These are phyloP conservation scores for Apostichopus parvimensis DNA, from an alignment of 35 echinoderm and acorn worm species.

Conservation along the genomic window DNA sequence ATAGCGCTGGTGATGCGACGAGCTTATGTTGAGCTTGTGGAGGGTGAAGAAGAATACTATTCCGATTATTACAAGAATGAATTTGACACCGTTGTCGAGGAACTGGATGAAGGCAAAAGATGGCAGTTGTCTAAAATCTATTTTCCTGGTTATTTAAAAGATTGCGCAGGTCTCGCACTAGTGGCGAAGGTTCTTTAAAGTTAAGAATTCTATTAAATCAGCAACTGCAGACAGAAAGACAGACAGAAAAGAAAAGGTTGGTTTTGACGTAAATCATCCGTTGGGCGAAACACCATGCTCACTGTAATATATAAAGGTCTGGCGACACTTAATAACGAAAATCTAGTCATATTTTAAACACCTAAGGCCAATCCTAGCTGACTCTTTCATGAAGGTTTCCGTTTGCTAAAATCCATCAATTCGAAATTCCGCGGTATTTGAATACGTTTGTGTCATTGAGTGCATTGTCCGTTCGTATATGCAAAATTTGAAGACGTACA, in stretches of 20 bases:
- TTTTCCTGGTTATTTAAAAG: background rate
- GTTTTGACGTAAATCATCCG: background rate
- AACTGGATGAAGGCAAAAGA: background rate
- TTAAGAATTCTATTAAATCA: background rate
- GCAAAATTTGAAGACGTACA: too few species aligned
- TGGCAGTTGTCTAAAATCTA: conserved; percentile 7
- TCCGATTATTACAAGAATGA: background rate
- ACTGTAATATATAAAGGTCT: too few species aligned
- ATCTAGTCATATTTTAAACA: too few species aligned
- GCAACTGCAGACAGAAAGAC: background rate
- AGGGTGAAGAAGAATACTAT: conserved; percentile 7
- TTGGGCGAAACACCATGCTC: background rate
- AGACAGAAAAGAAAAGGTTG: background rate
- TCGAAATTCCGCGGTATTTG: too few species aligned
- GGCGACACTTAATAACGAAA: too few species aligned
- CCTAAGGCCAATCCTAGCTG: too few species aligned
- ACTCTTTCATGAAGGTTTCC: too few species aligned
- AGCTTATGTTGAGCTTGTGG: background rate
- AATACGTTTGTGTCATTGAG: too few species aligned
- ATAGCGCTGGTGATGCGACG: background rate
- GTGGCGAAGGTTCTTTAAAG: conserved; percentile 8
- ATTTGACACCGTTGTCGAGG: conserved; percentile 7
- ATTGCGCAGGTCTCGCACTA: background rate
- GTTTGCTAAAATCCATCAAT: too few species aligned
- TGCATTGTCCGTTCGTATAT: too few species aligned